These are phyloP conservation scores for Xestia xanthographa DNA, from an alignment of 2,888 invertebrate genomes.

Conservation along the genomic window DNA sequence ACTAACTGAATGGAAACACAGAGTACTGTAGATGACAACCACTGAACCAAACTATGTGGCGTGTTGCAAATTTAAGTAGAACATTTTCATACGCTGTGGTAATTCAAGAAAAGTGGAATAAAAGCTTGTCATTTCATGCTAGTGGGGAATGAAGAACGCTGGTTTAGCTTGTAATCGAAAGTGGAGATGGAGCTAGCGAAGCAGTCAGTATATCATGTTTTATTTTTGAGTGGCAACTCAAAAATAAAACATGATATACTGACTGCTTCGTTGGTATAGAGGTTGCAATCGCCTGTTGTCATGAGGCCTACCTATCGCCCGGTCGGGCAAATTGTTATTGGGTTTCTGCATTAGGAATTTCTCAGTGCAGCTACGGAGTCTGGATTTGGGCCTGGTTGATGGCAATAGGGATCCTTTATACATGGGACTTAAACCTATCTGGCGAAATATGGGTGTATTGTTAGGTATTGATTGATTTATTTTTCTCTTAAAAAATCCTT, in stretches of 20 bases:
- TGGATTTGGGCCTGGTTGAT: neutral
- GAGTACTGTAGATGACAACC: conserved; percentile 24
- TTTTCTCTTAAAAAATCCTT: too few relatives aligned
- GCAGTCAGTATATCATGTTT: too few relatives aligned
- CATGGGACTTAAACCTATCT: neutral
- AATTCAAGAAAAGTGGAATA: conserved; percentile 28
- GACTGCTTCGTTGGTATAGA: neutral
- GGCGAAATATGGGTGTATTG: neutral
- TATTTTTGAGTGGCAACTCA: too few relatives aligned
- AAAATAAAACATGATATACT: neutral
- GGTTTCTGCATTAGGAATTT: neutral
- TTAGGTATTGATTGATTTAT: too few relatives aligned
- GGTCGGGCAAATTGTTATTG: neutral
- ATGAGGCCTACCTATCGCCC: too few relatives aligned
- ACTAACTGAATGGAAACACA: conserved; percentile 14
- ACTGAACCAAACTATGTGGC: conserved; percentile 31
- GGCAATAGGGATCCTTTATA: neutral
- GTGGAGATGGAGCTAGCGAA: neutral
- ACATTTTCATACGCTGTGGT: conserved; percentile 30
- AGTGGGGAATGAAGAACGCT: neutral
- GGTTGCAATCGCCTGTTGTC: too few relatives aligned
- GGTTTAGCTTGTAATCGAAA: conserved; percentile 14
- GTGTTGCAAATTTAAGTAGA: conserved; percentile 47
- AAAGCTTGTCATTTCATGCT: conserved; percentile 22
- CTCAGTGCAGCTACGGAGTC: neutral